Evolutionary conservation across 2,888 invertebrate species (phyloP), one percentile per base, ranked within the genome.

Genomic region (Plebejus melissa): DNA sequence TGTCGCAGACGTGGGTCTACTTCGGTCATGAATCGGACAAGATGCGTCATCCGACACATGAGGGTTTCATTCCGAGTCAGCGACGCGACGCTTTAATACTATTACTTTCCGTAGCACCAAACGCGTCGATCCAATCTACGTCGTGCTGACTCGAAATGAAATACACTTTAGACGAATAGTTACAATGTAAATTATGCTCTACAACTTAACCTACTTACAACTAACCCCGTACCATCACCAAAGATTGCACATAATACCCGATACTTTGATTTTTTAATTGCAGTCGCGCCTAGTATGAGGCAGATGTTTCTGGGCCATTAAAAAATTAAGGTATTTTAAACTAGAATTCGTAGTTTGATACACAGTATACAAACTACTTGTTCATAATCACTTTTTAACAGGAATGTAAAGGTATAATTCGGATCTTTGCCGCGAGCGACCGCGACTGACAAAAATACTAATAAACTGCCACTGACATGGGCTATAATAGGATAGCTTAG

Each of bases 201-300:
- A 85, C 89, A 75, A 76, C 77, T 88, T 79, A 58, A 79, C 69
- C 82, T 87, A 82, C 90, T 90, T 92, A 92, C 70, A 79, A 81
- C 80, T 91, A 90, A 86, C 89, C 94, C 93, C 92, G 91, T 91
- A 94, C 95, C 96, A 94, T 94, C 95, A 95, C 96, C 95, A 95
- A 94, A 92, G 96, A 96, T 96, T 96, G 96, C 96, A 96, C 96
- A 96, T 96, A 95, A 95, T 96, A 96, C 96, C 96, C 96, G 96
- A 96, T 95, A 94, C 94, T 94, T 94, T 94, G 94, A 93, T 94
- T 94, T 93, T 91, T 90, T 90, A 89, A 88, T 88, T 90, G 90
- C 91, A 93, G 94, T 93, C 93, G 89, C 86, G 89, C 93, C 92
- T 87, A 81, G 78, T 13, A 77, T 77, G 84, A 86, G 90, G 90